phyloP scores from a whole-genome alignment of 2,113 vertebrate species.

The Nothoprocta perdicaria region DNA sequence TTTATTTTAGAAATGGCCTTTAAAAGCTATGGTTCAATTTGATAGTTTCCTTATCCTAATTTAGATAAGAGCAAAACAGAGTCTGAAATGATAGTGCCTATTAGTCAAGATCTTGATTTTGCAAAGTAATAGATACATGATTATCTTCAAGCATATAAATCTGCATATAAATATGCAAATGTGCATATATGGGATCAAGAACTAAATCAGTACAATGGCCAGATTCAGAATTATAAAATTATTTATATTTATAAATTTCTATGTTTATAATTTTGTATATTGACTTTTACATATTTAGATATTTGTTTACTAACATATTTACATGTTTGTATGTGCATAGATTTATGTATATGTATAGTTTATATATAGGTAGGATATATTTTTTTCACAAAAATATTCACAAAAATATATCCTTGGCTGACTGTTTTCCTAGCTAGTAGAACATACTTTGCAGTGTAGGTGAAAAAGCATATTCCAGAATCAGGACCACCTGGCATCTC shows the following conservation, averaged over 20 bases:
- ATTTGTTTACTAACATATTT: not conserved
- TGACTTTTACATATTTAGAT: not conserved
- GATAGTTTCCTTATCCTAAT: not conserved
- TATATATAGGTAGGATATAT: no score
- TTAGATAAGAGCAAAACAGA: not conserved
- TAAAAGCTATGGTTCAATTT: not conserved
- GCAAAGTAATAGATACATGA: not conserved
- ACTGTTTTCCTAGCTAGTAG: not conserved
- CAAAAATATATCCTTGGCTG: not conserved
- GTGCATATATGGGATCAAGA: not conserved
- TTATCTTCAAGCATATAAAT: not conserved
- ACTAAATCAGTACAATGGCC: not conserved
- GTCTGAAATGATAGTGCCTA: not conserved
- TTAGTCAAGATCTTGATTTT: not conserved
- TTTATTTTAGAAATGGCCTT: not conserved
- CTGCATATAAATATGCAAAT: not conserved
- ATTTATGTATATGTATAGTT: not conserved
- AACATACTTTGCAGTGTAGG: not conserved
- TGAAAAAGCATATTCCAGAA: not conserved
- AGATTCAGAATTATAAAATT: not conserved
- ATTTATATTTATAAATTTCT: not conserved
- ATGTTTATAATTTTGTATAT: no score
- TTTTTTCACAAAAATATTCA: not conserved
- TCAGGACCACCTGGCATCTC: fast-evolving
- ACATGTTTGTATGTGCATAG: not conserved